phyloP scores from a whole-genome alignment of 1,140 invertebrate genomes.

The Bombus superbus region DNA sequence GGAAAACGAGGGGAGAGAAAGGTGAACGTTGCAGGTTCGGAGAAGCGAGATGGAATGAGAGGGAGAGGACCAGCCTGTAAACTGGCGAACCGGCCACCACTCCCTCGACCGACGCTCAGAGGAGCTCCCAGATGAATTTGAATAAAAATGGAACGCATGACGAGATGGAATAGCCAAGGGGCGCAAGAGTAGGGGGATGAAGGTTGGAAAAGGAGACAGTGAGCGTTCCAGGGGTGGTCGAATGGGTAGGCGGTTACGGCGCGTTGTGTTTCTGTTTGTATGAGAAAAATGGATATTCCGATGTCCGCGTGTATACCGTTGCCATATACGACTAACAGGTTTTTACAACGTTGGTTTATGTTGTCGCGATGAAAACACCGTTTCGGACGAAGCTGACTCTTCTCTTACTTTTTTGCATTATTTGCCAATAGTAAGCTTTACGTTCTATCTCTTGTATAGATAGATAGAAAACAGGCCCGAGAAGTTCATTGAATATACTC shows the following conservation, averaged over 20 bases:
- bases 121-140: constrained; percentile 65
- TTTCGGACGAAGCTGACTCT: background rate
- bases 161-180: constrained; percentile 35
- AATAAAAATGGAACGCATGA: constrained; percentile 66
- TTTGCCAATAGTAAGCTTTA: background rate
- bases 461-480: background rate
- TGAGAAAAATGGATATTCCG: constrained; percentile 48
- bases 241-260: constrained; percentile 62
- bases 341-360: constrained; percentile 34
- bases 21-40: background rate
- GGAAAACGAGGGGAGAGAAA: constrained; percentile 65
- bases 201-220: background rate
- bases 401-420: background rate
- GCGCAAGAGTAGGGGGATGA: background rate
- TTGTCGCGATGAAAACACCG: background rate
- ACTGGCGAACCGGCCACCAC: constrained; percentile 19
- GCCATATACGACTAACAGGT: constrained; percentile 10
- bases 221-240: constrained; percentile 45
- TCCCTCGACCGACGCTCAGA: constrained; percentile 21
- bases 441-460: background rate
- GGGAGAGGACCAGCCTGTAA: constrained; percentile 31
- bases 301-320: constrained; percentile 9
- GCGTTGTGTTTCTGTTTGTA: constrained; percentile 53
- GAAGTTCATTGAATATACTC: background rate
- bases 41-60: constrained; percentile 7